These are phyloP conservation scores for Syndactyla subalaris DNA, from an alignment of 2,797 vertebrate genomes.

Conservation along the genomic window DNA sequence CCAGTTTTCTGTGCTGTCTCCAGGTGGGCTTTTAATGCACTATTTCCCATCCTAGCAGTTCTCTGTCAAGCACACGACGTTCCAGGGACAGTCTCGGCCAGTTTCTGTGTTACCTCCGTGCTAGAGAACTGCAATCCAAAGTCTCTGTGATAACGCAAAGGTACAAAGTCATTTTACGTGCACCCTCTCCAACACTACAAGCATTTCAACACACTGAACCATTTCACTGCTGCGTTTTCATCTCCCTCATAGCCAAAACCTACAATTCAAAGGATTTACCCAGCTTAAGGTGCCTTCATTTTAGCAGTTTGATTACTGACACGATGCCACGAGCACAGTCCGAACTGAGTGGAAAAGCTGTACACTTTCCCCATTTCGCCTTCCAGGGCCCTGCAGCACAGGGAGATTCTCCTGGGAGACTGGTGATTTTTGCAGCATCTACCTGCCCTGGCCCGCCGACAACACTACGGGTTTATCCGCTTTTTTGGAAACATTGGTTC, in stretches of 20 bases:
- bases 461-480: rapidly evolving
- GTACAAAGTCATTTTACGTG: not conserved
- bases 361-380: not conserved
- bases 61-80: not conserved
- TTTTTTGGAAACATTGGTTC: not conserved
- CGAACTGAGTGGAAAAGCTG: not conserved
- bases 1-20: conserved; percentile 98
- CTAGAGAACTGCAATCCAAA: not conserved
- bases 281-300: not conserved
- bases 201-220: not conserved
- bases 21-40: conserved; percentile 93
- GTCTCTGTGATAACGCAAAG: conserved; percentile 11
- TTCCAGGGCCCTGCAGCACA: rapidly evolving
- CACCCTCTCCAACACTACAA: not conserved
- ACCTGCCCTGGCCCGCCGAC: not conserved
- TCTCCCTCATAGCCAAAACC: not conserved
- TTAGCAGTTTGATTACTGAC: not conserved
- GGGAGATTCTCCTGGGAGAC: not conserved
- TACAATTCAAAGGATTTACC: not conserved
- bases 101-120: not conserved
- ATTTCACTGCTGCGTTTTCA: not conserved
- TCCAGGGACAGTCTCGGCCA: not conserved
- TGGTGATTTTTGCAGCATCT: not conserved
- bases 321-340: not conserved
- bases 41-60: conserved; percentile 89